Evolutionary conservation across 2,888 invertebrate genomes (phyloP).

Genomic region (Agonopterix arenella): DNA sequence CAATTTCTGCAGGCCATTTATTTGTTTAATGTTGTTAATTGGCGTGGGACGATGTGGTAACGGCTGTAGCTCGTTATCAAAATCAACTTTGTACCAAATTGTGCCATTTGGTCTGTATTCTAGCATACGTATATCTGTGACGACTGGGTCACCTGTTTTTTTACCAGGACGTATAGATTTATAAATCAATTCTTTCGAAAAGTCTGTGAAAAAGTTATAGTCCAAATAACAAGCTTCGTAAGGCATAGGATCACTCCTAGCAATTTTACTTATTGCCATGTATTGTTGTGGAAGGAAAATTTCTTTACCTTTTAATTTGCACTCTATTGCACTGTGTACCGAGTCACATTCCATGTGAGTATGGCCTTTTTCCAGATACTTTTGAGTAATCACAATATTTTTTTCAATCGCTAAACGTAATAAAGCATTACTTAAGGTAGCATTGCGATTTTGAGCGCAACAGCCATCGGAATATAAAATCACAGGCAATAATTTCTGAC

Average conservation of each 20-base stretch:
- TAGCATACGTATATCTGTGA: constrained; percentile 11
- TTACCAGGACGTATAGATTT: constrained; percentile 15
- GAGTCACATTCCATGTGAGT: constrained; percentile 28
- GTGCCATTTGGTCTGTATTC: constrained; percentile 13
- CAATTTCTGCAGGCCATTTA: constrained; percentile 14
- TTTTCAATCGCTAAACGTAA: constrained; percentile 18
- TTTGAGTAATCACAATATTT: constrained; percentile 15
- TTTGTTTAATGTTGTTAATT: constrained; percentile 13
- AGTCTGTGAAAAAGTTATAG: constrained; percentile 15
- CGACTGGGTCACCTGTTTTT: constrained; percentile 12
- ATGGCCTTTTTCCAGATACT: constrained; percentile 20
- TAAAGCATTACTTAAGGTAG: constrained; percentile 15
- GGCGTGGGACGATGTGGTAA: constrained; percentile 12
- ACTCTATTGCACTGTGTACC: constrained; percentile 34
- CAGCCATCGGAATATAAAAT: constrained; percentile 20
- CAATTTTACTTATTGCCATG: constrained; percentile 12
- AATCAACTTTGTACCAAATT: constrained; percentile 11
- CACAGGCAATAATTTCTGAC: constrained; percentile 16
- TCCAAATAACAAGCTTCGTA: constrained; percentile 10
- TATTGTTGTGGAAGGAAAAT: constrained; percentile 16
- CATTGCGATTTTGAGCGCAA: constrained; percentile 19
- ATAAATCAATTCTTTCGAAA: constrained; percentile 9
- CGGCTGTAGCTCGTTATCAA: constrained; percentile 12
- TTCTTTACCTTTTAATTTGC: constrained; percentile 22
- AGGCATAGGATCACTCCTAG: constrained; percentile 11